These are phyloP conservation scores for Pogonognathellus flavescens DNA, from an alignment of 1,140 invertebrate species.

Conservation along the genomic window DNA sequence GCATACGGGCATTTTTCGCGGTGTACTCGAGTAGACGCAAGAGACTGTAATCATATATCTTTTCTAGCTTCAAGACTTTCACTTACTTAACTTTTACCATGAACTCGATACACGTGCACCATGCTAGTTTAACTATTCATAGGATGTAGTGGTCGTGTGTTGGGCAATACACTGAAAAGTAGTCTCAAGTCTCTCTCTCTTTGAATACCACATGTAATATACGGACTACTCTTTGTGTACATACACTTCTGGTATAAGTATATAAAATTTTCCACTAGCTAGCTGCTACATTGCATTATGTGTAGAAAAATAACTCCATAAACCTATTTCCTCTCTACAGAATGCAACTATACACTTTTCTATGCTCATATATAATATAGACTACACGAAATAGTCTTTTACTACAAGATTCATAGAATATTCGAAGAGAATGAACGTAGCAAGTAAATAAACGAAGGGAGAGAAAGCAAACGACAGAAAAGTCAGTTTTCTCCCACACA, in stretches of 20 bases:
- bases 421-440: not conserved
- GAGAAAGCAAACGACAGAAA: not conserved
- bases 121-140: constrained; percentile 19
- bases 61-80: not conserved
- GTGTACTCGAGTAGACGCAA: not conserved
- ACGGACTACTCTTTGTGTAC: too few relatives aligned
- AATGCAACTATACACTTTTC: too few relatives aligned
- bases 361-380: too few relatives aligned
- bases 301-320: too few relatives aligned
- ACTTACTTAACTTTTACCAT: constrained; percentile 10
- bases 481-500: not conserved
- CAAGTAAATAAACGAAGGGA: constrained; percentile 7
- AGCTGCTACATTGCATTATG: too few relatives aligned
- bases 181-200: too few relatives aligned
- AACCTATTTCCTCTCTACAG: too few relatives aligned
- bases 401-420: not conserved
- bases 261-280: too few relatives aligned
- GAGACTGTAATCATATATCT: constrained; percentile 5
- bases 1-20: not conserved
- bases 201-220: too few relatives aligned
- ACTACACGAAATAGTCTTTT: too few relatives aligned
- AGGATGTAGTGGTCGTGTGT: not conserved
- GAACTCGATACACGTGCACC: constrained; percentile 9
- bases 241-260: too few relatives aligned
- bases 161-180: too few relatives aligned